Conservation (phyloP, 2,797 vertebrate genomes). For the Sebastes trivittatus region DNA sequence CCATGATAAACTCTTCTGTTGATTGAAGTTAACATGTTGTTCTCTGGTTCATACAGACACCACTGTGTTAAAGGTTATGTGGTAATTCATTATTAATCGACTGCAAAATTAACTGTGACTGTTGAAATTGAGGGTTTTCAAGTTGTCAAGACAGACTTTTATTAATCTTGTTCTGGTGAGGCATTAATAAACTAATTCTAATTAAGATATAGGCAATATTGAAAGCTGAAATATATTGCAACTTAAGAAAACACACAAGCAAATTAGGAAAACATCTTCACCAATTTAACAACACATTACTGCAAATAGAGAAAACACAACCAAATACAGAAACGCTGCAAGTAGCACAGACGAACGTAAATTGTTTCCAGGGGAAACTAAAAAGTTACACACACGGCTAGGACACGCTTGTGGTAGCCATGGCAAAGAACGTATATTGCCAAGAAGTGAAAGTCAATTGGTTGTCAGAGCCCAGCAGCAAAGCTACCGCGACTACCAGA, state of each 20-base stretch:
- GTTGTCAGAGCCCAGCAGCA: too few relatives aligned
- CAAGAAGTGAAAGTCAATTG: too few relatives aligned
- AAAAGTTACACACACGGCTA: not conserved
- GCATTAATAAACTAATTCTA: not conserved
- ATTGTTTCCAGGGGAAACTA: not conserved
- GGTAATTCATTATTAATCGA: slow-evolving; percentile 9
- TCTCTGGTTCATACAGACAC: slow-evolving; percentile 15
- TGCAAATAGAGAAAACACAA: not conserved
- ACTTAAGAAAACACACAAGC: not conserved
- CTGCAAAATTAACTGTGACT: not conserved
- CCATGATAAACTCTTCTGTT: slow-evolving; percentile 53
- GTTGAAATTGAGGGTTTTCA: not conserved
- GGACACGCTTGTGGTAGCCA: not conserved
- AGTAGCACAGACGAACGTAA: not conserved
- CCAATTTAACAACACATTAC: too few relatives aligned
- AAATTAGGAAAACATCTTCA: not conserved
- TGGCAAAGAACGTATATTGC: not conserved
- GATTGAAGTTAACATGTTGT: slow-evolving; percentile 53
- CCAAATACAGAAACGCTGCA: not conserved
- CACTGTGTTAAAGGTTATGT: slow-evolving; percentile 40
- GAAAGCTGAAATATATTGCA: not conserved
- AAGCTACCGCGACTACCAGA: too few relatives aligned
- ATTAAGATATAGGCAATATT: not conserved
- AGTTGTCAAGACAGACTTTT: not conserved
- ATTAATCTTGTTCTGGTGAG: not conserved